A percentile compares a stretch with the other conserved stretches of the same genome.
phyloP scores from a whole-genome alignment of 1,140 invertebrate genomes.

The Rhagoletis pomonella region DNA sequence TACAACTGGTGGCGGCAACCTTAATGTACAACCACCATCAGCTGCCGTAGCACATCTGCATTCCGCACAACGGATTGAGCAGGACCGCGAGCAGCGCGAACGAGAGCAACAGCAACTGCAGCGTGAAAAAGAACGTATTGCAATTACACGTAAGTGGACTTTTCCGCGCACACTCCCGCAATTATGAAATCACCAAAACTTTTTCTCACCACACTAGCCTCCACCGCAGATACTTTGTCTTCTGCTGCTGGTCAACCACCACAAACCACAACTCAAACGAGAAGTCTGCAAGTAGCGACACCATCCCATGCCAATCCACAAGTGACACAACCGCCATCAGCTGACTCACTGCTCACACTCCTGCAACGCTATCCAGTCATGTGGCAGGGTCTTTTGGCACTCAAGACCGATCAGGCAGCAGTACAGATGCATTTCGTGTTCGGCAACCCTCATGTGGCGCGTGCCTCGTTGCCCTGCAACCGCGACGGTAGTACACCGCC shows the following conservation, averaged over 20 bases:
- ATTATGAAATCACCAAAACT: no score
- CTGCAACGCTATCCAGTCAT: constrained; percentile 93
- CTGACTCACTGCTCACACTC: constrained; percentile 85
- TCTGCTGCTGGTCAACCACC: neutral
- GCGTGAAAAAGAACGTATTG: constrained; percentile 58
- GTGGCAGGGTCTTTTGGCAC: constrained; percentile 95
- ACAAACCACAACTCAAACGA: constrained; percentile 55
- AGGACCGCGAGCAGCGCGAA: constrained; percentile 68
- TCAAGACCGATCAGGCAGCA: constrained; percentile 96
- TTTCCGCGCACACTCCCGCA: neutral
- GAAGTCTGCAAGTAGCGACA: constrained; percentile 61
- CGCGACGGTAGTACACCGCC: constrained; percentile 87
- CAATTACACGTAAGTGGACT: constrained; percentile 55
- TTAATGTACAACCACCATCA: constrained; percentile 40
- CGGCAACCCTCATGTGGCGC: constrained; percentile 91
- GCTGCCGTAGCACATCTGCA: constrained; percentile 44
- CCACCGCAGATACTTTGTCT: neutral
- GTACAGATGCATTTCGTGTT: constrained; percentile 99
- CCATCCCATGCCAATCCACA: constrained; percentile 57
- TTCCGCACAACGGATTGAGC: constrained; percentile 63
- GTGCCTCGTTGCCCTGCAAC: constrained; percentile 86
- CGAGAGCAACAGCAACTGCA: constrained; percentile 57
- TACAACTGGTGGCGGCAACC: constrained; percentile 59
- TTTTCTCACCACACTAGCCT: neutral
- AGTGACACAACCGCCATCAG: constrained; percentile 79